Conservation (phyloP, 2,113 vertebrate genomes). For the Cebidichthys violaceus region DNA sequence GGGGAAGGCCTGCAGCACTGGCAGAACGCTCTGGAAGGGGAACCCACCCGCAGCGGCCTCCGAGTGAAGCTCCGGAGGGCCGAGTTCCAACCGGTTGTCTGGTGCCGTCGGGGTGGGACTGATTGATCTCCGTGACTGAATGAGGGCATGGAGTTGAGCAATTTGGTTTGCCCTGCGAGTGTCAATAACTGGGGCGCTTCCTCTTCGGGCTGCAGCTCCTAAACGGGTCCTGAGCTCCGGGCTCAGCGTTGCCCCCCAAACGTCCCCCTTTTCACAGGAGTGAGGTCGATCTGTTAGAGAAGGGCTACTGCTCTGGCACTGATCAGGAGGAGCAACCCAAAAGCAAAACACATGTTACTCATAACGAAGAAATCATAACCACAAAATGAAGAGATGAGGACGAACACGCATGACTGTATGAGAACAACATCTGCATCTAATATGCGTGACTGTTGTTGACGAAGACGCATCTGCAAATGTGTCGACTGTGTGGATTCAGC, state of each 20-base stretch:
- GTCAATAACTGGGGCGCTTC: constrained; percentile 81
- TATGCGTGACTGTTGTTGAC: background rate
- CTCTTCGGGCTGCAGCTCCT: constrained; percentile 67
- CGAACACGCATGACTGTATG: constrained; percentile 4
- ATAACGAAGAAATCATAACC: constrained; percentile 29
- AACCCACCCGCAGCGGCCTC: constrained; percentile 34
- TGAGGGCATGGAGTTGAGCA: constrained; percentile 54
- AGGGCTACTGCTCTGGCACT: constrained; percentile 59
- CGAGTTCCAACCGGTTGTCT: constrained; percentile 43
- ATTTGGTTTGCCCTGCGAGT: constrained; percentile 59
- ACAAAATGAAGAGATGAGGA: constrained; percentile 15
- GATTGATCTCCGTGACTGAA: constrained; percentile 54
- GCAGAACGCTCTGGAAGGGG: constrained; percentile 13
- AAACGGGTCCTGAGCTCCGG: constrained; percentile 56
- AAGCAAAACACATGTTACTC: constrained; percentile 73
- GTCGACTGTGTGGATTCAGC: background rate
- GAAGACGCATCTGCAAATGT: background rate
- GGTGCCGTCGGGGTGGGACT: constrained; percentile 45
- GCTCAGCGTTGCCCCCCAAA: constrained; percentile 50
- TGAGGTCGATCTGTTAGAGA: constrained; percentile 63
- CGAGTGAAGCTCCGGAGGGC: constrained; percentile 26
- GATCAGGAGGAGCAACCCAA: constrained; percentile 62
- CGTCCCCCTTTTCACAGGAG: constrained; percentile 64
- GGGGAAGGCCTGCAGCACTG: constrained; percentile 41
- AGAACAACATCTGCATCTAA: background rate